Percentiles rank a stretch among this genome's conserved stretches.
These are phyloP conservation scores for Platalea minor DNA, from an alignment of 2,797 vertebrate genomes.

Conservation along the genomic window DNA sequence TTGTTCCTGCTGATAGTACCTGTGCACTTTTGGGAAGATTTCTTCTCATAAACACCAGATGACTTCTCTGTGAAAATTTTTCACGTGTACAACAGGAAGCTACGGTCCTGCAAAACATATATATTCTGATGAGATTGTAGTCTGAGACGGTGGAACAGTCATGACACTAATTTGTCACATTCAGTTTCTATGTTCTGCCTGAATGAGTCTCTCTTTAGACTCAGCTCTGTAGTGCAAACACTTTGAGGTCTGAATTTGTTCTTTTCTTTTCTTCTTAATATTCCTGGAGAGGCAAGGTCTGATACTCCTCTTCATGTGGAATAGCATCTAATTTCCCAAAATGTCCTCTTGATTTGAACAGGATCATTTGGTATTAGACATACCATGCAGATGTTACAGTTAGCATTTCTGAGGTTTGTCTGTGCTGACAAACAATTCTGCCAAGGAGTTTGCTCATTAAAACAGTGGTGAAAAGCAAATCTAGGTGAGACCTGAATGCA, in stretches of 20 bases:
- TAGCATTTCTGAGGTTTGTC: not conserved
- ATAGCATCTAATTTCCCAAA: not conserved
- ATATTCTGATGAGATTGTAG: not conserved
- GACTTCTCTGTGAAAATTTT: not conserved
- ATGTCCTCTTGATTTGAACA: not conserved
- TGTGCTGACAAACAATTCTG: not conserved
- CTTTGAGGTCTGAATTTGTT: not conserved
- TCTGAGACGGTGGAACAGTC: not conserved
- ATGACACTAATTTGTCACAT: not conserved
- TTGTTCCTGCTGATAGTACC: not conserved
- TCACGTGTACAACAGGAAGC: not conserved
- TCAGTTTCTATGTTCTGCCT: not conserved
- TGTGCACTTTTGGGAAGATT: not conserved
- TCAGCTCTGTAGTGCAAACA: not conserved
- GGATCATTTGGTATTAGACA: not conserved
- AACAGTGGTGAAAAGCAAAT: not conserved
- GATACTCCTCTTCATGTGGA: not conserved
- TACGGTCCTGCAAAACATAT: not conserved
- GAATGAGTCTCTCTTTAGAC: not conserved
- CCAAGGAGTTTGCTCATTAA: slow-evolving; percentile 1
- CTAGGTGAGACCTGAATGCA: not conserved
- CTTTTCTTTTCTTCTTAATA: not conserved
- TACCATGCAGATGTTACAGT: not conserved
- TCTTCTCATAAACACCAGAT: not conserved
- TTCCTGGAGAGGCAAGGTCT: not conserved